Conservation (phyloP, 2,888 invertebrate species). For the Volucella inanis region DNA sequence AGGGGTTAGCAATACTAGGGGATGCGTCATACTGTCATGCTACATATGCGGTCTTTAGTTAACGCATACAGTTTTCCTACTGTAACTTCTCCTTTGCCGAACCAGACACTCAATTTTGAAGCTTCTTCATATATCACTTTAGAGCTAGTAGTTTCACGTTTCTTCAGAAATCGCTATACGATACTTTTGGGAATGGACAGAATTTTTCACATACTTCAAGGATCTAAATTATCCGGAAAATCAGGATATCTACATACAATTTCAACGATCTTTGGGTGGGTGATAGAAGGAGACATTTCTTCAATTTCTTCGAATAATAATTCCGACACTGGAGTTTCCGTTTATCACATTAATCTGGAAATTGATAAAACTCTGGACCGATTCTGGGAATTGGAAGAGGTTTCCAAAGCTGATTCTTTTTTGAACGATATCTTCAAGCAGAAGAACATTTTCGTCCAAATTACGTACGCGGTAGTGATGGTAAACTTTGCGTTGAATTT, state of each 20-base stretch:
- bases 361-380: background rate
- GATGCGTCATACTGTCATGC: background rate
- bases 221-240: constrained; percentile 4
- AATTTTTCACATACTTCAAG: background rate
- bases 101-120: background rate
- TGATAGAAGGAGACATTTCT: constrained; percentile 8
- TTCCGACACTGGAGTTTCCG: background rate
- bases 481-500: constrained; percentile 14
- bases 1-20: constrained; percentile 3
- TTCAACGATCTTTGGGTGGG: background rate
- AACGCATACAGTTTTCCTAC: background rate
- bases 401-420: background rate
- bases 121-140: background rate
- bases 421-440: background rate
- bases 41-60: background rate
- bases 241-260: background rate
- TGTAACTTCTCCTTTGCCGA: background rate
- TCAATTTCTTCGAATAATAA: background rate
- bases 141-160: background rate
- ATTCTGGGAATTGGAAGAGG: background rate
- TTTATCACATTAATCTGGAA: background rate
- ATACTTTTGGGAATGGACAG: too few relatives aligned
- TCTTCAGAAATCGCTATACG: background rate
- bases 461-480: background rate
- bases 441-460: background rate